phyloP scores from a whole-genome alignment of 1,140 invertebrate species.

The Pachyrhynchus sulphureomaculatus region DNA sequence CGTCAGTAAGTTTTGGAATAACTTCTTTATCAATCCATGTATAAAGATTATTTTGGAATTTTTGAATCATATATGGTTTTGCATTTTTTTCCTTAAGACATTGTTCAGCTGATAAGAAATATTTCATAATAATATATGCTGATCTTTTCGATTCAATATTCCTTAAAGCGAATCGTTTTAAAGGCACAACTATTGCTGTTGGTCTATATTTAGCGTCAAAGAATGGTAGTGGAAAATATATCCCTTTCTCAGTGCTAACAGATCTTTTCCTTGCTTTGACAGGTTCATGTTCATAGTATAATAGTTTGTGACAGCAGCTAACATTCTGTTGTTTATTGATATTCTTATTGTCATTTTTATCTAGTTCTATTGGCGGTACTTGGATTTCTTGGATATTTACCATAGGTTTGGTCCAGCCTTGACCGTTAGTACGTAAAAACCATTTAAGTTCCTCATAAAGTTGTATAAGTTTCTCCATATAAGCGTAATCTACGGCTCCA shows the following conservation, averaged over 20 bases:
- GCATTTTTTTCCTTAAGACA: slow-evolving; percentile 53
- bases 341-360: background rate
- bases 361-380: slow-evolving; percentile 25
- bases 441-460: slow-evolving; percentile 58
- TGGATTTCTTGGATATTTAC: slow-evolving; percentile 15
- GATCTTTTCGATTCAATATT: slow-evolving; percentile 57
- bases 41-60: slow-evolving; percentile 59
- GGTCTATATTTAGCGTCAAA: slow-evolving; percentile 53
- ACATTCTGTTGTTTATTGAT: background rate
- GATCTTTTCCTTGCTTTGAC: slow-evolving; percentile 6
- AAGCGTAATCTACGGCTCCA: slow-evolving; percentile 58
- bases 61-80: slow-evolving; percentile 48
- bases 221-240: slow-evolving; percentile 53
- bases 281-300: slow-evolving; percentile 25
- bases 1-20: slow-evolving; percentile 58
- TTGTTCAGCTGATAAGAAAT: slow-evolving; percentile 54
- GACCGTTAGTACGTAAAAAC: slow-evolving; percentile 58
- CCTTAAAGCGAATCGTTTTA: slow-evolving; percentile 53
- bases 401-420: slow-evolving; percentile 57
- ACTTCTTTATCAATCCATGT: slow-evolving; percentile 60
- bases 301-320: slow-evolving; percentile 18
- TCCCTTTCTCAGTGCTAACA: slow-evolving; percentile 16
- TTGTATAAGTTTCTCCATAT: slow-evolving; percentile 56
- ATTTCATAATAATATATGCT: slow-evolving; percentile 59
- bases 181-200: slow-evolving; percentile 54